Conservation (phyloP, 2,113 vertebrate species). For the Malurus alboscapulatus region DNA sequence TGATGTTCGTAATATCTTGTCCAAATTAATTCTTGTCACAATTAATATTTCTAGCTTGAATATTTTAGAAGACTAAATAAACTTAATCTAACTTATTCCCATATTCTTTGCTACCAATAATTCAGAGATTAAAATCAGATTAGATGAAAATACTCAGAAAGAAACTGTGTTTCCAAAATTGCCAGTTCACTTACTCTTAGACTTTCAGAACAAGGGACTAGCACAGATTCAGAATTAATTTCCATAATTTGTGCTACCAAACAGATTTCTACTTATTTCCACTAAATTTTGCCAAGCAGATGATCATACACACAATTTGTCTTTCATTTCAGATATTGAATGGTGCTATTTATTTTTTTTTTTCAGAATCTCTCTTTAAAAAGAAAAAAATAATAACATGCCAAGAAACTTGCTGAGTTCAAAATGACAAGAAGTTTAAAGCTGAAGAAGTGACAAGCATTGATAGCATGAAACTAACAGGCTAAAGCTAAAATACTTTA, state of each 20-base stretch:
- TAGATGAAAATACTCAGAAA: background rate
- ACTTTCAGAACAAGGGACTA: background rate
- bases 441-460: background rate
- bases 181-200: background rate
- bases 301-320: background rate
- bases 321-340: background rate
- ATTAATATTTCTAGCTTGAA: background rate
- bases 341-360: background rate
- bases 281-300: background rate
- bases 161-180: background rate
- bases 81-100: background rate
- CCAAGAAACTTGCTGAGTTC: background rate
- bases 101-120: background rate
- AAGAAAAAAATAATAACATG: background rate
- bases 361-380: background rate
- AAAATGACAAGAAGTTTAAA: background rate
- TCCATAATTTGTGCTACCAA: background rate
- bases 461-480: background rate
- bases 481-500: background rate
- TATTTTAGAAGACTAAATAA: background rate
- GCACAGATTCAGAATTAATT: background rate
- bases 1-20: background rate
- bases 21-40: background rate
- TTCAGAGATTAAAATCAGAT: background rate
- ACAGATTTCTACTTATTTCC: background rate